Percentiles rank a stretch among this genome's conserved stretches.
These are phyloP conservation scores for Clarias platycephalus DNA, from an alignment of 2,797 vertebrate genomes.

Conservation along the genomic window DNA sequence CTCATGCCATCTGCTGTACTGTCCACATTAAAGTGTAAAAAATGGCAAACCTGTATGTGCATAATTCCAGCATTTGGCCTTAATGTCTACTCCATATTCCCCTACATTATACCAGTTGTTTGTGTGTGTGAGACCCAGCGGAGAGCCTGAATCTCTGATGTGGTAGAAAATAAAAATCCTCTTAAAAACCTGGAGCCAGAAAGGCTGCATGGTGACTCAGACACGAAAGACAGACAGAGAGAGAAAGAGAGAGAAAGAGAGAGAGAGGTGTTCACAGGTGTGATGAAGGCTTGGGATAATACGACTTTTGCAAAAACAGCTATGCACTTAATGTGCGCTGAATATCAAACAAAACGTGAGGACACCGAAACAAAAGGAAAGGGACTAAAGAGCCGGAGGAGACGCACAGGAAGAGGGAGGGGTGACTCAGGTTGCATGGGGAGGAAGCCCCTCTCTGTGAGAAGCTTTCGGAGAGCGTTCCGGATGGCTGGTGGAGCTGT, in stretches of 20 bases:
- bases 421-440: conserved; percentile 40
- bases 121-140: neutral
- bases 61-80: conserved; percentile 33
- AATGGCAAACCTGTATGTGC: conserved; percentile 8
- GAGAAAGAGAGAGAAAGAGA: conserved; percentile 1
- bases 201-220: conserved; percentile 23
- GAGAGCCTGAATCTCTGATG: conserved; percentile 14
- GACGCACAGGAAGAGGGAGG: conserved; percentile 32
- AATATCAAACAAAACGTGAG: conserved; percentile 42
- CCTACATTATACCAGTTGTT: conserved; percentile 7
- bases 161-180: conserved; percentile 28
- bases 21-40: conserved; percentile 41
- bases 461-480: conserved; percentile 51
- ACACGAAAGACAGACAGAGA: conserved; percentile 22
- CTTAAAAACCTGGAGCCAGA: conserved; percentile 15
- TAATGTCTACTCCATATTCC: conserved; percentile 40
- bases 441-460: conserved; percentile 48
- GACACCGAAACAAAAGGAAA: conserved; percentile 29
- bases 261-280: conserved; percentile 46
- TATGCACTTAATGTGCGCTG: conserved; percentile 34
- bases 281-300: conserved; percentile 40
- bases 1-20: neutral
- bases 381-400: conserved; percentile 20
- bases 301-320: conserved; percentile 22
- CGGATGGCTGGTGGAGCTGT: conserved; percentile 40